Evolutionary conservation across 2,888 invertebrate genomes (phyloP).

Genomic region (Acleris laterana): DNA sequence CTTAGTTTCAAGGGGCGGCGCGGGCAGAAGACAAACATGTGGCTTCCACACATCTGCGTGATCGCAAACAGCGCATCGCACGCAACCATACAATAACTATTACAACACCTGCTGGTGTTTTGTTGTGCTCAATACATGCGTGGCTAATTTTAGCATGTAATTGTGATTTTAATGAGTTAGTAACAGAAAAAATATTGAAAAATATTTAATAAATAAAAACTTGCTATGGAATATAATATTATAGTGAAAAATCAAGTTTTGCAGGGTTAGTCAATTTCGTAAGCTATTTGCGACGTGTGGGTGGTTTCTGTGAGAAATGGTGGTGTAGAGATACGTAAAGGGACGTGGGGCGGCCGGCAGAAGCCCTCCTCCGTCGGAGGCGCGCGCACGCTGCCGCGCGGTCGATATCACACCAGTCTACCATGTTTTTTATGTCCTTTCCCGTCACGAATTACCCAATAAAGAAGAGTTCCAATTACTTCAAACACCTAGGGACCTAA

Average conservation of each 20-base stretch:
- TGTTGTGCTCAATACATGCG: conserved; percentile 8
- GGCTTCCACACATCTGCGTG: conserved; percentile 63
- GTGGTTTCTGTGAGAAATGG: not conserved
- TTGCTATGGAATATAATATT: not conserved
- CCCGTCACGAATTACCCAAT: conserved; percentile 74
- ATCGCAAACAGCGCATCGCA: conserved; percentile 48
- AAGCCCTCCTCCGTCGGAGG: conserved; percentile 52
- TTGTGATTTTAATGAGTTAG: not conserved
- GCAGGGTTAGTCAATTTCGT: not conserved
- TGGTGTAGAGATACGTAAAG: conserved; percentile 6
- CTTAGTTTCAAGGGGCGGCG: conserved; percentile 52
- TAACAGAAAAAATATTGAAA: no score
- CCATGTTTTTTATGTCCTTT: conserved; percentile 81
- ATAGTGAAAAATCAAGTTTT: not conserved
- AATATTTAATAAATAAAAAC: no score
- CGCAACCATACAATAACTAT: conserved; percentile 40
- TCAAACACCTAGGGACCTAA: conserved; percentile 46
- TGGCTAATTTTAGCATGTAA: not conserved
- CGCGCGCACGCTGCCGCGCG: conserved; percentile 73
- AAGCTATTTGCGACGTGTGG: not conserved
- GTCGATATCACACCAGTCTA: conserved; percentile 82
- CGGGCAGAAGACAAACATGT: conserved; percentile 55
- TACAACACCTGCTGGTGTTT: conserved; percentile 27
- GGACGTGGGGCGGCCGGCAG: conserved; percentile 25
- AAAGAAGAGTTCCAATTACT: conserved; percentile 72